Percentiles rank a stretch among this genome's conserved stretches.
These are phyloP conservation scores for Lepidocolaptes lacrymiger DNA, from an alignment of 2,797 vertebrate genomes.

Conservation along the genomic window DNA sequence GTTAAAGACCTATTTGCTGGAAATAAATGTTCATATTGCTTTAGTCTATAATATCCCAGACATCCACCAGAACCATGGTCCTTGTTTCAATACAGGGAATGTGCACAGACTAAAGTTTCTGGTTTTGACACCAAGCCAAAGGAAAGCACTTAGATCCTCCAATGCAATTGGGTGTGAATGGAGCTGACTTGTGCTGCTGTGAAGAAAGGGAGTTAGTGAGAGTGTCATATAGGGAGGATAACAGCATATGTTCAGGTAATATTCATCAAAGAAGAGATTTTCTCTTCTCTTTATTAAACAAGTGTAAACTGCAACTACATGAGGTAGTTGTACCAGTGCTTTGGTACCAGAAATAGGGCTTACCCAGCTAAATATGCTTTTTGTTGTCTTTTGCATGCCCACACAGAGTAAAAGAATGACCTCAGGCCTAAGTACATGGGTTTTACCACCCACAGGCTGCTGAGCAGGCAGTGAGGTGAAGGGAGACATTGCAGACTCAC, in stretches of 20 bases:
- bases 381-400: not conserved
- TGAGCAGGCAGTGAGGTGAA: fast-evolving
- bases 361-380: not conserved
- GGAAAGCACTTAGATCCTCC: not conserved
- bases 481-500: not conserved
- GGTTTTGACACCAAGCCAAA: not conserved
- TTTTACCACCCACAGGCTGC: not conserved
- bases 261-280: not conserved
- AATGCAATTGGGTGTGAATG: not conserved
- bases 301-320: not conserved
- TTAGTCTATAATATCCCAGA: not conserved
- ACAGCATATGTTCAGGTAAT: not conserved
- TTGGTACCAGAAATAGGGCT: not conserved
- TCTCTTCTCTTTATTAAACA: not conserved
- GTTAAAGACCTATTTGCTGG: not conserved
- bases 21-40: not conserved
- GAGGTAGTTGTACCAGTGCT: not conserved
- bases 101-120: not conserved
- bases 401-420: not conserved
- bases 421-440: not conserved
- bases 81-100: not conserved
- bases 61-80: not conserved
- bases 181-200: not conserved
- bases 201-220: not conserved
- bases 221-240: not conserved